Evolutionary conservation across 2,113 vertebrate species (phyloP).

Genomic region (Dasyurus viverrinus): DNA sequence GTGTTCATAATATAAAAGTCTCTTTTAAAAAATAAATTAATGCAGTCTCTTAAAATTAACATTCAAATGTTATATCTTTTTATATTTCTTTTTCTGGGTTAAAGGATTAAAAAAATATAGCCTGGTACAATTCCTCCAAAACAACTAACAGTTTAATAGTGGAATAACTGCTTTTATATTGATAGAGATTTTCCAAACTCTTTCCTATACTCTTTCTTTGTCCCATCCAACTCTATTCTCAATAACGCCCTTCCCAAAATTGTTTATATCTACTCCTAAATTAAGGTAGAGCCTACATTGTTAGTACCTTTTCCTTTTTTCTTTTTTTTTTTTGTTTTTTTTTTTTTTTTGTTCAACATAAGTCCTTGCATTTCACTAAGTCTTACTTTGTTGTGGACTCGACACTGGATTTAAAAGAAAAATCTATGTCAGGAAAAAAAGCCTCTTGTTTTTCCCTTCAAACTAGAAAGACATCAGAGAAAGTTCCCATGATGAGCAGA

Average conservation of each 20-base stretch:
- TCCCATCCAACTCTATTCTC: no score
- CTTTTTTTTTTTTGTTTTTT: background rate
- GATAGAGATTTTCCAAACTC: no score
- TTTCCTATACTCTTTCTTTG: no score
- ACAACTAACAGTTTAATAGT: no score
- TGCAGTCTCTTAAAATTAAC: background rate
- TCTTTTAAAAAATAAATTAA: background rate
- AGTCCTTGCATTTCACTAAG: background rate
- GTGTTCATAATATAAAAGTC: background rate
- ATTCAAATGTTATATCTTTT: rapidly evolving
- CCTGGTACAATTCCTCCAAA: no score
- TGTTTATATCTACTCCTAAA: no score
- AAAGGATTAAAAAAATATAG: background rate
- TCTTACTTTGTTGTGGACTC: background rate
- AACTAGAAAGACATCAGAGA: background rate
- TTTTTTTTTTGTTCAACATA: background rate
- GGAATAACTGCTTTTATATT: no score
- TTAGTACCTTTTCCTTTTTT: background rate
- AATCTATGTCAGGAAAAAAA: background rate
- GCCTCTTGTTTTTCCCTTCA: background rate
- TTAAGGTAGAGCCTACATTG: background rate
- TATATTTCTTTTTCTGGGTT: background rate
- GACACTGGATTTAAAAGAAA: no score
- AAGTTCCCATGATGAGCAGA: no score
- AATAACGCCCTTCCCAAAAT: no score